Conservation (phyloP, 2,888 invertebrate genomes). For the Conistra vaccinii region DNA sequence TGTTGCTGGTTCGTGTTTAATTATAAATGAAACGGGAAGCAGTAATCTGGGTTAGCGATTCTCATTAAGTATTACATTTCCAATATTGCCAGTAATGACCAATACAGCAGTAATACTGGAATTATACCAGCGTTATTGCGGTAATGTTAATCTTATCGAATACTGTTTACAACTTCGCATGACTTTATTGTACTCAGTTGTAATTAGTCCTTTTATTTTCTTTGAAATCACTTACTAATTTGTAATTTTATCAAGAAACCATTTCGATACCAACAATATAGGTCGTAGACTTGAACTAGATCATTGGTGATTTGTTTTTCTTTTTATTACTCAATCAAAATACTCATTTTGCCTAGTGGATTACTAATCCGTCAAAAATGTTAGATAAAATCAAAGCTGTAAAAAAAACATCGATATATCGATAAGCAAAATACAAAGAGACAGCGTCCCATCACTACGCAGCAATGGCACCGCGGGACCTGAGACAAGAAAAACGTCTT, state of each 20-base stretch:
- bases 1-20: constrained; percentile 3
- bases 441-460: constrained; percentile 69
- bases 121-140: constrained; percentile 18
- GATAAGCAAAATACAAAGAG: constrained; percentile 26
- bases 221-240: background rate
- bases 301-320: background rate
- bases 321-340: background rate
- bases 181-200: background rate
- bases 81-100: constrained; percentile 40
- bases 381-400: background rate
- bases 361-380: background rate
- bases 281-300: background rate
- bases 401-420: constrained; percentile 32
- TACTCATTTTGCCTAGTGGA: background rate
- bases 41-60: constrained; percentile 46
- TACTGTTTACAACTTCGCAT: constrained; percentile 17
- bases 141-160: constrained; percentile 39
- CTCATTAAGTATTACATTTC: constrained; percentile 56
- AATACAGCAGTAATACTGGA: constrained; percentile 18
- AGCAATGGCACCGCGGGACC: constrained; percentile 72
- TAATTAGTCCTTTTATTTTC: background rate
- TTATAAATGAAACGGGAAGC: constrained; percentile 32
- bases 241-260: background rate
- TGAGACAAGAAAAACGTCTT: constrained; percentile 88
- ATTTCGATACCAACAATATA: background rate